Base-by-base conservation (phyloP, 2,113 vertebrate genomes). In the Strix uralensis region DNA sequence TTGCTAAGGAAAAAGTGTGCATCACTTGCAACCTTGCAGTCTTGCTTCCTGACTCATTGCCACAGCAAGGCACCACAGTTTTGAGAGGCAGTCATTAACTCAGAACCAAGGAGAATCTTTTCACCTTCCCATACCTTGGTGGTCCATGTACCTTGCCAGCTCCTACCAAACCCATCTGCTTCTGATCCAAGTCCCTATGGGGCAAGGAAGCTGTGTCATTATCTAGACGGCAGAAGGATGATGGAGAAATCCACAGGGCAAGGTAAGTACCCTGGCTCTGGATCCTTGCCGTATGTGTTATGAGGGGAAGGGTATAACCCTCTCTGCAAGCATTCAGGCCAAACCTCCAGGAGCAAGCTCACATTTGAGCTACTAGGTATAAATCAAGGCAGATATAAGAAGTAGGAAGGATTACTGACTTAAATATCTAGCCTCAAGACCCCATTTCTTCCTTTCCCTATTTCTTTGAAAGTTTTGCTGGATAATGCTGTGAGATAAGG, bases 81-180 rank as follows among this genome's bases (percentile, higher is more conserved):
- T 55, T 1, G 5, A 67, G 38, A 47, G 10, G 25, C 2, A 38
- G 17, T 18, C 58, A n/a, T 17, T 54, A 66, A n/a, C n/a, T 77
- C 36, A 58, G 42, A 40, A 44, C 32, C 13, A 3, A 5, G 30
- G 26, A 61, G 8, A 74, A 47, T 51, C 34, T 61, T 51, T 75
- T 91, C 0, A 1, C 29, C 13, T 57, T 82, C 34, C 22, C 1
- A 5, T 20, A 16, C 18, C 22, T 57, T 0, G 0, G 30, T 30
- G 58, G 52, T 9, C 32, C 5, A 3, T 5, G 21, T 65, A 22
- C n/a, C 69, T 88, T 81, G 34, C 29, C 49, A 55, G 54, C 44
- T 73, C 32, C 49, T 61, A 22, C 22, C 20, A 11, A 86, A 79
- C 17, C 5, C 82, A 74, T 5, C 63, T 78, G 51, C 49, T 63